phyloP scores from a whole-genome alignment of 2,113 vertebrate genomes.

The Pelecanoides urinatrix region DNA sequence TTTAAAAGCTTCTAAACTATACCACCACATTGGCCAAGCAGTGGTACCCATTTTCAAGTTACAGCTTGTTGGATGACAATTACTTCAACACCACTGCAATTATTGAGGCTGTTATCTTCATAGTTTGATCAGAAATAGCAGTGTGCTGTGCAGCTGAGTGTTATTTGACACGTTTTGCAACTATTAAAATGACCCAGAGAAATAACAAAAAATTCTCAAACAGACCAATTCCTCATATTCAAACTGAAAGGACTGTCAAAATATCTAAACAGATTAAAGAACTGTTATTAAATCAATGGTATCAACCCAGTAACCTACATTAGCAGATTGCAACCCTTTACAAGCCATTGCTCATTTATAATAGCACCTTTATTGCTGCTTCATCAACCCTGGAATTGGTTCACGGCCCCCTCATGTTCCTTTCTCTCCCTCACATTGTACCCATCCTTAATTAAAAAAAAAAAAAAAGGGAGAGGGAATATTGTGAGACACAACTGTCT shows the following conservation, averaged over 20 bases:
- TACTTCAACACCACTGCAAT: background rate
- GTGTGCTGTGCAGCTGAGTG: background rate
- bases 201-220: background rate
- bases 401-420: background rate
- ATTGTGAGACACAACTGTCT: background rate
- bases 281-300: background rate
- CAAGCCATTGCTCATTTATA: background rate
- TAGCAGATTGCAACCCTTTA: background rate
- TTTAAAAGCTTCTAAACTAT: background rate
- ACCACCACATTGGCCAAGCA: background rate
- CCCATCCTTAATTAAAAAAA: background rate
- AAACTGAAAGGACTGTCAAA: background rate
- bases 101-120: background rate
- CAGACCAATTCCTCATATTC: background rate
- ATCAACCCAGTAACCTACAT: background rate
- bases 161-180: background rate
- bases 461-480: background rate
- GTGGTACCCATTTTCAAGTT: background rate
- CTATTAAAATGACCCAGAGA: background rate
- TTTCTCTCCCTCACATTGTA: background rate
- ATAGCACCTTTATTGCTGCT: background rate
- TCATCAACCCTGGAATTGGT: background rate
- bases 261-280: background rate
- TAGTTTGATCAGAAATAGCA: background rate
- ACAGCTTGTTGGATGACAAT: background rate